Conservation (phyloP, 2,797 vertebrate species). For the Pelobates cultripes region DNA sequence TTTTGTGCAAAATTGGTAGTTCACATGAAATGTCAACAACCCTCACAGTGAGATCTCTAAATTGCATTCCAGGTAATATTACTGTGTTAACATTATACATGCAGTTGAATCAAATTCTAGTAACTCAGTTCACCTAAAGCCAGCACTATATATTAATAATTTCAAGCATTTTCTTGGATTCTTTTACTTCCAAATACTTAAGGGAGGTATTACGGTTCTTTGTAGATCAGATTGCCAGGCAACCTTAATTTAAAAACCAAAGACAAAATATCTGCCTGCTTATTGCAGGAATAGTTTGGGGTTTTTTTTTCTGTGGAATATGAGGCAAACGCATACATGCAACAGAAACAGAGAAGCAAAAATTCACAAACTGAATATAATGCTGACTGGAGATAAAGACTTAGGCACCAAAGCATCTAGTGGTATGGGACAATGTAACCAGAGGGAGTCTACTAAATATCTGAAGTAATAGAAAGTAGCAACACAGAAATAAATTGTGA, state of each 20-base stretch:
- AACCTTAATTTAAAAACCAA: neutral
- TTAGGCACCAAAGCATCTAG: too few species aligned
- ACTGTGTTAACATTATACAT: slow-evolving; percentile 53
- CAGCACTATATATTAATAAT: slow-evolving; percentile 51
- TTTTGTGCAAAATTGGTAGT: slow-evolving; percentile 55
- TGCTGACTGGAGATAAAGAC: too few species aligned
- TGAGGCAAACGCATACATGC: too few species aligned
- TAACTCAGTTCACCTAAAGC: slow-evolving; percentile 46
- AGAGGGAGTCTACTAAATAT: too few species aligned
- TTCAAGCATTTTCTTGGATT: slow-evolving; percentile 49
- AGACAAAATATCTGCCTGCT: neutral
- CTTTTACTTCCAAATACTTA: slow-evolving; percentile 36
- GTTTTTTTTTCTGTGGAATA: neutral
- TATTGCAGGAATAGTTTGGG: neutral
- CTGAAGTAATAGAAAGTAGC: too few species aligned
- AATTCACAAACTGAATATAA: too few species aligned
- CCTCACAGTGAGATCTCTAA: slow-evolving; percentile 47
- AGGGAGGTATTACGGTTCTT: slow-evolving; percentile 31
- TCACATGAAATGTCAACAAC: slow-evolving; percentile 51
- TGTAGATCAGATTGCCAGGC: slow-evolving; percentile 14
- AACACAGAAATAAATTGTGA: too few species aligned
- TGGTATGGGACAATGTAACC: too few species aligned
- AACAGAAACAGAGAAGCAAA: too few species aligned
- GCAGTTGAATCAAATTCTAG: slow-evolving; percentile 46
- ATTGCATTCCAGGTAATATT: slow-evolving; percentile 56